These are phyloP conservation scores for Caenorhabditis brenneri DNA, from an alignment of 1,140 invertebrate genomes.

Conservation along the genomic window DNA sequence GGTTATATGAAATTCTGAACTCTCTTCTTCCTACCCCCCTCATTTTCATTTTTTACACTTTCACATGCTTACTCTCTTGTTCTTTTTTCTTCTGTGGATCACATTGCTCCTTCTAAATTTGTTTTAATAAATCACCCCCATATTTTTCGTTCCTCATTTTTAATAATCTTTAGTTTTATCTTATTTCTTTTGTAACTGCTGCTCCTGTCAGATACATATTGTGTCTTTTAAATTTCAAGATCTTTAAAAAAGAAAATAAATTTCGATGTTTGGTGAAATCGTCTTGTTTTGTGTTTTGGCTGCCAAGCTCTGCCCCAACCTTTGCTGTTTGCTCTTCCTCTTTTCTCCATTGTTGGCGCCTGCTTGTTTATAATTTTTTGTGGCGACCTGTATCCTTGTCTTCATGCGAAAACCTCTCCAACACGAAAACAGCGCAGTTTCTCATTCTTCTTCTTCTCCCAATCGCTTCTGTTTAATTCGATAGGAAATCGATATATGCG, in stretches of 20 bases:
- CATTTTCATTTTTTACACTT: not conserved
- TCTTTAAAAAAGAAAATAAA: conserved; percentile 34
- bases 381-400: not conserved
- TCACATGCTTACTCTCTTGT: not conserved
- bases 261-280: not conserved
- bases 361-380: too few relatives aligned
- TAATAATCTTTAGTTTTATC: conserved; percentile 26
- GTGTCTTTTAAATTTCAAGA: not conserved
- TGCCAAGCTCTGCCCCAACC: not conserved
- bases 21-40: not conserved
- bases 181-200: not conserved
- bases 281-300: conserved; percentile 20
- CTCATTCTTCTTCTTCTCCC: not conserved
- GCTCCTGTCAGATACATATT: not conserved
- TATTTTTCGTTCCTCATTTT: not conserved
- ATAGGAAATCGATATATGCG: not conserved
- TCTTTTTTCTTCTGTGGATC: not conserved
- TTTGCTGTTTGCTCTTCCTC: conserved; percentile 17
- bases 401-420: not conserved
- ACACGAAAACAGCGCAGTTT: not conserved
- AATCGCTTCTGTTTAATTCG: not conserved
- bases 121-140: not conserved
- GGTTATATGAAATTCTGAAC: not conserved
- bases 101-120: not conserved
- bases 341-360: conserved; percentile 18